A percentile compares a stretch with the other conserved stretches of the same genome.
These are phyloP conservation scores for Melieria crassipennis DNA, from an alignment of 2,888 invertebrate genomes.

Conservation along the genomic window DNA sequence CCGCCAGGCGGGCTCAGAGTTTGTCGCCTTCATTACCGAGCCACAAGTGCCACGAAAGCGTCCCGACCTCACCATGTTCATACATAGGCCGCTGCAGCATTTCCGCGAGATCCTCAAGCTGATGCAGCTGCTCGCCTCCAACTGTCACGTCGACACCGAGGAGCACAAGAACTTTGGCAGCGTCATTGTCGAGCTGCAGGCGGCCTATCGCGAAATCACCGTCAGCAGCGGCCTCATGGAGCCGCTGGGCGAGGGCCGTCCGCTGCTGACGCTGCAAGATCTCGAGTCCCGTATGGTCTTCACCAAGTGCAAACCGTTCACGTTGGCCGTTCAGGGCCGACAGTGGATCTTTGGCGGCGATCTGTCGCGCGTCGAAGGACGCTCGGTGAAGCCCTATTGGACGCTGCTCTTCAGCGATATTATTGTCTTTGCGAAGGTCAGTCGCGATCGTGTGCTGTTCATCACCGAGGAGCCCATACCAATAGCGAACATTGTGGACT, in stretches of 20 bases:
- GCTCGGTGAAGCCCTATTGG: conserved; percentile 85
- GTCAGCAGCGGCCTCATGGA: conserved; percentile 88
- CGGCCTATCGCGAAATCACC: conserved; percentile 82
- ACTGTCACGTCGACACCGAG: conserved; percentile 65
- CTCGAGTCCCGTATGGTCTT: conserved; percentile 88
- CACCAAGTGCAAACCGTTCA: conserved; percentile 90
- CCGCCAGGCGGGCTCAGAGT: conserved; percentile 79
- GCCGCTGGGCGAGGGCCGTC: conserved; percentile 83
- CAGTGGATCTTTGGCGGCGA: conserved; percentile 93
- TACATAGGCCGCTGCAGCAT: conserved; percentile 87
- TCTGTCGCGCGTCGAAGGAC: conserved; percentile 82
- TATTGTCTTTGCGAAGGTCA: conserved; percentile 85
- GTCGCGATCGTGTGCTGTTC: conserved; percentile 85
- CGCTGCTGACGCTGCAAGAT: conserved; percentile 83
- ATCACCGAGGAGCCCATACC: conserved; percentile 88
- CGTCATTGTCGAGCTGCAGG: conserved; percentile 68
- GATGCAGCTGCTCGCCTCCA: conserved; percentile 68
- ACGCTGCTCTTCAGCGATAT: conserved; percentile 86
- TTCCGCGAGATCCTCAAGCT: conserved; percentile 74
- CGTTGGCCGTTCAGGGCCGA: conserved; percentile 82
- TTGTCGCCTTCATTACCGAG: conserved; percentile 81
- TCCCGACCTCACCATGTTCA: conserved; percentile 85
- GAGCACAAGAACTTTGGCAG: conserved; percentile 65
- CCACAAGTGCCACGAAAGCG: conserved; percentile 83
- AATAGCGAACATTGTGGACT: conserved; percentile 80